These are phyloP conservation scores for Brachionus sp. DNA, from an alignment of 1,140 invertebrate species.

Conservation along the genomic window DNA sequence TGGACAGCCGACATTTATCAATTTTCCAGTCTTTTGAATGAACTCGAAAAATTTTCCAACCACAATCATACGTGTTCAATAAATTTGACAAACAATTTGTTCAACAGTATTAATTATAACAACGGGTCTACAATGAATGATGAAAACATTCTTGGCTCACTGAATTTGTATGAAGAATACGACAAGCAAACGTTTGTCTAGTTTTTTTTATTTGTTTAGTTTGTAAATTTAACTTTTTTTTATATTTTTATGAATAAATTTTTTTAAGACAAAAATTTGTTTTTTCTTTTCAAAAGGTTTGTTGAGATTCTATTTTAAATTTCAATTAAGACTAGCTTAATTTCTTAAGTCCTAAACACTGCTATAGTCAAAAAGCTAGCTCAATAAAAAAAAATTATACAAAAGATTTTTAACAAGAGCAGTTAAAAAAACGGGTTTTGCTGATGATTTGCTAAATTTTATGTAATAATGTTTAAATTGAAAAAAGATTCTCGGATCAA, in stretches of 20 bases:
- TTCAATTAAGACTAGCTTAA: not conserved
- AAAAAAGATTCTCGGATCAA: not conserved
- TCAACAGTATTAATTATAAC: not conserved
- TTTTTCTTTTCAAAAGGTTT: not conserved
- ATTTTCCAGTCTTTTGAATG: not conserved
- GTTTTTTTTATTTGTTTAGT: slow-evolving; percentile 15
- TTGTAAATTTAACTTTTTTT: slow-evolving; percentile 37
- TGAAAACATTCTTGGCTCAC: not conserved
- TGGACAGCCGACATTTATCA: not conserved
- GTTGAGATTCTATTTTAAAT: not conserved
- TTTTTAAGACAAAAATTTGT: not conserved
- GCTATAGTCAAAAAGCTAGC: not conserved
- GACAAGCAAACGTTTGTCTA: slow-evolving; percentile 38
- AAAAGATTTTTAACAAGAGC: not conserved
- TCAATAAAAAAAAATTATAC: not conserved
- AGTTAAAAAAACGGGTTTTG: not conserved
- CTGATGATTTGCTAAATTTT: not conserved
- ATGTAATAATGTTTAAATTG: not conserved
- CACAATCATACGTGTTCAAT: not conserved
- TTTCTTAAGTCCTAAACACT: not conserved
- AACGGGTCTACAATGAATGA: not conserved
- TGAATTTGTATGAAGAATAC: slow-evolving; percentile 34
- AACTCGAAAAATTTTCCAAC: slow-evolving; percentile 28
- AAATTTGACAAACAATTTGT: not conserved
- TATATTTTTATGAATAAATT: slow-evolving; percentile 8